These are phyloP conservation scores for Tokudaia tokunoshimensis DNA, from an alignment of 2,797 vertebrate species.

Conservation along the genomic window DNA sequence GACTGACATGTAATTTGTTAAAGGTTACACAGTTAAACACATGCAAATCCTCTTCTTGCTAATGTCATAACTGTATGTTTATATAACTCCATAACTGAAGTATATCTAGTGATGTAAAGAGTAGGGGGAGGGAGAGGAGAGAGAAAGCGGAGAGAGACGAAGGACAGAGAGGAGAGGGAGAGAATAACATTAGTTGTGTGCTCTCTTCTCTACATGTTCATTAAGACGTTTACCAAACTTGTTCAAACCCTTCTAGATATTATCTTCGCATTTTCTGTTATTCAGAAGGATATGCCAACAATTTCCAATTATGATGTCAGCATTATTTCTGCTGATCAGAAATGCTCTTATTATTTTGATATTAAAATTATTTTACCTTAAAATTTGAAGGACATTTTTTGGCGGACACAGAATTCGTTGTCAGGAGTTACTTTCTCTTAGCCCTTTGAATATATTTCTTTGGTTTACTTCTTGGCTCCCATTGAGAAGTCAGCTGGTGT, in stretches of 20 bases:
- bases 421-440: neutral
- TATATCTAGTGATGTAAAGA: neutral
- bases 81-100: constrained; percentile 11
- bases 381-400: neutral
- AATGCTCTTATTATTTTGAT: neutral
- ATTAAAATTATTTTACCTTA: neutral
- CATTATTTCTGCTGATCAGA: neutral
- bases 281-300: neutral
- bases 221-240: neutral
- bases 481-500: neutral
- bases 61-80: neutral
- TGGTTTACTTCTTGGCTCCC: neutral
- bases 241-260: neutral
- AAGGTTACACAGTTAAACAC: constrained; percentile 5
- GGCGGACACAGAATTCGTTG: neutral
- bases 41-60: neutral
- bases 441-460: neutral
- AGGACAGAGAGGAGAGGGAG: neutral
- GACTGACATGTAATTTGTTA: constrained; percentile 6
- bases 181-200: neutral
- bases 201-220: neutral
- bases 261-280: neutral
- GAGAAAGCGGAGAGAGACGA: neutral
- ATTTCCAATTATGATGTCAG: neutral
- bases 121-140: neutral